Base-by-base conservation (phyloP, 2,888 invertebrate genomes). In the Synergus japonicus region DNA sequence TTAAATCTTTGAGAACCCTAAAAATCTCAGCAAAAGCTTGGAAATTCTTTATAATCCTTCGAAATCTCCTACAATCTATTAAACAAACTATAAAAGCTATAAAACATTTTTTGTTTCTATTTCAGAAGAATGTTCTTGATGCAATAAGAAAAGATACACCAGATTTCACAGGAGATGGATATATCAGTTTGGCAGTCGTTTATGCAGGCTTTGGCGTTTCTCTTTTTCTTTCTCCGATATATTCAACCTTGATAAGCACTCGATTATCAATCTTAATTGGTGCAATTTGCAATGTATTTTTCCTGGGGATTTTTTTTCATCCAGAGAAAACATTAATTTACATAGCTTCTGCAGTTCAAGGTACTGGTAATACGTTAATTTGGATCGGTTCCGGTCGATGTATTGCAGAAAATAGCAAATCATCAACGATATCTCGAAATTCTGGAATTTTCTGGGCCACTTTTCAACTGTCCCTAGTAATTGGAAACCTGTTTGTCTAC, bases 391-490 rank as follows among this genome's bases (percentile, higher is more conserved):
- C 99, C 93, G 99, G 99, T 49, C 96, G 95, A 85, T 97, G 97
- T 90, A 92, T 99, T 78, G 97, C 98, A 0, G 93, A 97, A 79
- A 98, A 98, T 94, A 98, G 98, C 85, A 95, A 96, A 85, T 93
- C 95, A 0, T 95, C 95, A 0, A 98, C 97, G 0, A 98, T 99
- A 90, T 96, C 97, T 10, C 94, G 98, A 85, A 98, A 99, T 93
- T 97, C 98, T 12, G 98, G 99, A 12, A 94, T 99, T 76, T 99
- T 99, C 92, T 99, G 99, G 99, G 98, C 98, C 0, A 95, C 99
- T 93, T 94, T 98, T 84, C 98, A 99, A 92, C 96, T 85, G 93
- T 99, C 99, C 90, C 95, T 98, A 93, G 96, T 99, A 92, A 96
- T 97, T 91, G 99, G 99, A 78, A 99, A 99, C 91, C 93, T 98